phyloP scores from a whole-genome alignment of 2,888 invertebrate genomes.

The Limulus polyphemus region DNA sequence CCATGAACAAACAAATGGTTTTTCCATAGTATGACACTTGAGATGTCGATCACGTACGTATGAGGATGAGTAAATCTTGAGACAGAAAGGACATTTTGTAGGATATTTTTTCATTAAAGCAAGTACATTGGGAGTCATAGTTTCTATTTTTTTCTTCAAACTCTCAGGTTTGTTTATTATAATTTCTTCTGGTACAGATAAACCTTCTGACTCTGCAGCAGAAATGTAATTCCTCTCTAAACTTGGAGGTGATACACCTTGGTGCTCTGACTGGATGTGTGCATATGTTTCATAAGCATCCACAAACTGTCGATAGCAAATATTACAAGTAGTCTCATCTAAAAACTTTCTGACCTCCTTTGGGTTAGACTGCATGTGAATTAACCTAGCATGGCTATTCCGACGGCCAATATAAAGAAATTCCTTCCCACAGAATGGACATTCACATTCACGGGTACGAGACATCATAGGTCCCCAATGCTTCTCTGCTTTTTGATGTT shows the following conservation, averaged over 20 bases:
- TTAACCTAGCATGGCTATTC: conserved; percentile 13
- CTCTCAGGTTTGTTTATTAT: too few relatives aligned
- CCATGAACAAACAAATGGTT: conserved; percentile 12
- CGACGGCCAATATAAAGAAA: conserved; percentile 10
- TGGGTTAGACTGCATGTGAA: conserved; percentile 9
- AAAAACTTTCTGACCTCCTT: conserved; percentile 11
- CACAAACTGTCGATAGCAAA: conserved; percentile 13
- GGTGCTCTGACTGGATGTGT: too few relatives aligned
- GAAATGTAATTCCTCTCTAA: too few relatives aligned
- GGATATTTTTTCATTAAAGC: conserved; percentile 11
- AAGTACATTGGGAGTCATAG: conserved; percentile 6
- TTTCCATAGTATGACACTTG: conserved; percentile 8
- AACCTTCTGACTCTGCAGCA: too few relatives aligned
- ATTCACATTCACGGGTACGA: conserved; percentile 6
- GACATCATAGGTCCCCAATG: conserved; percentile 20
- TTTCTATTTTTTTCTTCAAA: conserved; percentile 2
- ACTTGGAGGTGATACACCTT: too few relatives aligned
- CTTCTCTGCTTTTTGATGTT: conserved; percentile 13
- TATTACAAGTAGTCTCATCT: conserved; percentile 13
- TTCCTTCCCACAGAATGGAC: conserved; percentile 17
- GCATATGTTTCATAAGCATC: neutral
- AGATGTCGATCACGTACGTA: conserved; percentile 13
- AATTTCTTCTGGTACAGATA: too few relatives aligned
- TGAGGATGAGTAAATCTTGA: conserved; percentile 10
- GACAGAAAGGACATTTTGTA: conserved; percentile 13